Evolutionary conservation across 1,140 invertebrate genomes (phyloP).

Genomic region (Pemphigus obesinymphae): DNA sequence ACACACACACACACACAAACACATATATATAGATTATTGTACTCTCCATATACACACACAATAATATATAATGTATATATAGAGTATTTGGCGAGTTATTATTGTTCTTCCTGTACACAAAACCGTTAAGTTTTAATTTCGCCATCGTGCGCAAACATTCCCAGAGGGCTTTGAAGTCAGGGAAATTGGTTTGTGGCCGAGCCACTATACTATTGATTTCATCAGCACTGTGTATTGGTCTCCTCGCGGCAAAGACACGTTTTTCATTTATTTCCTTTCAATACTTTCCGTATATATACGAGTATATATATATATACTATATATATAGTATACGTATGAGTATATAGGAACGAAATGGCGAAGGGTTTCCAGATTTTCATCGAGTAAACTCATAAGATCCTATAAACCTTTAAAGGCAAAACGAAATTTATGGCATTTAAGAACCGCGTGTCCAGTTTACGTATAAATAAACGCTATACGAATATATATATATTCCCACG

Average conservation of each 20-base stretch:
- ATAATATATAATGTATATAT: too few species aligned
- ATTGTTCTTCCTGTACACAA: not conserved
- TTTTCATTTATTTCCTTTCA: constrained; percentile 35
- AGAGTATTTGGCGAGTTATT: not conserved
- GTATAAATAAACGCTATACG: constrained; percentile 25
- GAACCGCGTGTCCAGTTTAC: constrained; percentile 1
- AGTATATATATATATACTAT: too few species aligned
- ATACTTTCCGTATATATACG: too few species aligned
- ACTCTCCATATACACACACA: not conserved
- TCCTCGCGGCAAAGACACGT: constrained; percentile 19
- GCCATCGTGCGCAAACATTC: constrained; percentile 7
- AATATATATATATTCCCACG: not conserved
- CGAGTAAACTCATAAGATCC: not conserved
- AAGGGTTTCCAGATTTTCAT: constrained; percentile 31
- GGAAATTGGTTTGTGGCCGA: constrained; percentile 31
- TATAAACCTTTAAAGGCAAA: not conserved
- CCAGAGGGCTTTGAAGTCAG: constrained; percentile 15
- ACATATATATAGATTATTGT: too few species aligned
- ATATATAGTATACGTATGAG: too few species aligned
- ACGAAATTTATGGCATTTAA: not conserved
- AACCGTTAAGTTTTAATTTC: constrained; percentile 34
- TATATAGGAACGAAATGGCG: not conserved
- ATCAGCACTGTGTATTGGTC: not conserved
- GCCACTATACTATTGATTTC: constrained; percentile 10
- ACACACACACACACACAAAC: not conserved